phyloP scores from a whole-genome alignment of 2,113 vertebrate species.

The Corydoras maculifer region DNA sequence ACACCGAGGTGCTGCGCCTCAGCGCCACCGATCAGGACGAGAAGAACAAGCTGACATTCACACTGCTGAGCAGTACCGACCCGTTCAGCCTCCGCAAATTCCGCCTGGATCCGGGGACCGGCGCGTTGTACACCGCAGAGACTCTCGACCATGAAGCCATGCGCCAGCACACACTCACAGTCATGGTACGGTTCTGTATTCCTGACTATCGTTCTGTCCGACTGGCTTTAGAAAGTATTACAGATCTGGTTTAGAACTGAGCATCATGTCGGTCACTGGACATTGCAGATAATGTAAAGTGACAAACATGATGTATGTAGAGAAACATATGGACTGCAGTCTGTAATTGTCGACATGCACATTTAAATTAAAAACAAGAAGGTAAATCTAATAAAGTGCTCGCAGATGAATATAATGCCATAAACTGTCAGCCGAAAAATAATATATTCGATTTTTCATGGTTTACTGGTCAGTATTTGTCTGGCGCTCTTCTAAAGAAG shows the following conservation, averaged over 20 bases:
- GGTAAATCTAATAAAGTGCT: no score
- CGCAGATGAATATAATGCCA: no score
- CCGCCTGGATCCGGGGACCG: constrained; percentile 83
- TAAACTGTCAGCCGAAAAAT: no score
- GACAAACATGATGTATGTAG: no score
- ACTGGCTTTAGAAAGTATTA: neutral
- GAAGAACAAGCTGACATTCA: constrained; percentile 94
- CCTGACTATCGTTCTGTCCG: neutral
- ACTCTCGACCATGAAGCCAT: constrained; percentile 85
- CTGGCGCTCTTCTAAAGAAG: no score
- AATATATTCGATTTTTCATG: no score
- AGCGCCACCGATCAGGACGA: constrained; percentile 84
- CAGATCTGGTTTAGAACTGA: neutral
- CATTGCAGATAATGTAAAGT: no score
- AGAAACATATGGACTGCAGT: no score
- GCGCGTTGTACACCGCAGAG: constrained; percentile 78
- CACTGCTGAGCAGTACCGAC: constrained; percentile 87
- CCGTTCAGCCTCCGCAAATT: constrained; percentile 89
- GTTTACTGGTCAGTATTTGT: no score
- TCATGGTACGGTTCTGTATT: constrained; percentile 74
- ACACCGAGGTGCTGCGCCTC: constrained; percentile 83
- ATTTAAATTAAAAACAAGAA: no score
- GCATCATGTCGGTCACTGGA: no score
- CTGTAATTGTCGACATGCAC: no score
- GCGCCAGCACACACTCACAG: constrained; percentile 82